Evolutionary conservation across 2,113 vertebrate species (phyloP).

Genomic region (Odocoileus hemionus): DNA sequence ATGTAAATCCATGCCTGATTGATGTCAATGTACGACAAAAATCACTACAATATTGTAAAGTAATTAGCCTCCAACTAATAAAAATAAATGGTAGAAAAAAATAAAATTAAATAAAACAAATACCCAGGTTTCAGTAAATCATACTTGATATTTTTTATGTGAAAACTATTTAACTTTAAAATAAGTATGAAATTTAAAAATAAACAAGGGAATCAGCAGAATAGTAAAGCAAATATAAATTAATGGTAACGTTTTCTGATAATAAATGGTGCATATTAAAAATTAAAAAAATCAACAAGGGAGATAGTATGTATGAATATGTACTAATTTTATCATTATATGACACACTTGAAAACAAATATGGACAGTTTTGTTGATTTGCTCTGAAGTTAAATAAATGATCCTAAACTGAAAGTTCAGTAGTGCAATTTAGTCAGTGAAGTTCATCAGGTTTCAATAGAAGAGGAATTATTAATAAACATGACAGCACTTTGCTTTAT

Average conservation of each 20-base stretch:
- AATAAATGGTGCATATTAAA: no score
- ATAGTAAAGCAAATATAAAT: no score
- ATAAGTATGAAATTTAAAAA: neutral
- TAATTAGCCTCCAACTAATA: no score
- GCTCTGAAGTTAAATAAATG: neutral
- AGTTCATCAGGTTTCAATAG: neutral
- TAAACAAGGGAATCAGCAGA: neutral
- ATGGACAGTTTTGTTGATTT: neutral
- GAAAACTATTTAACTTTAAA: neutral
- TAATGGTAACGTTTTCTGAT: no score
- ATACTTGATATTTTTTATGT: neutral
- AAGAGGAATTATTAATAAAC: neutral
- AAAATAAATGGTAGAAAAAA: no score
- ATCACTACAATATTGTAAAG: no score
- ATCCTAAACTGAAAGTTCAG: neutral
- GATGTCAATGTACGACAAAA: no score
- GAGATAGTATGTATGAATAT: neutral
- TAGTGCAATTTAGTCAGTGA: neutral
- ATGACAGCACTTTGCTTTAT: neutral
- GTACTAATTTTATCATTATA: neutral
- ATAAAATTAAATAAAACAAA: neutral
- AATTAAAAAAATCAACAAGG: neutral
- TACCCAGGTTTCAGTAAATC: neutral
- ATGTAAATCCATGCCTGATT: no score
- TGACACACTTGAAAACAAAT: neutral